phyloP scores from a whole-genome alignment of 1,140 invertebrate species.

The Drosophila lini region DNA sequence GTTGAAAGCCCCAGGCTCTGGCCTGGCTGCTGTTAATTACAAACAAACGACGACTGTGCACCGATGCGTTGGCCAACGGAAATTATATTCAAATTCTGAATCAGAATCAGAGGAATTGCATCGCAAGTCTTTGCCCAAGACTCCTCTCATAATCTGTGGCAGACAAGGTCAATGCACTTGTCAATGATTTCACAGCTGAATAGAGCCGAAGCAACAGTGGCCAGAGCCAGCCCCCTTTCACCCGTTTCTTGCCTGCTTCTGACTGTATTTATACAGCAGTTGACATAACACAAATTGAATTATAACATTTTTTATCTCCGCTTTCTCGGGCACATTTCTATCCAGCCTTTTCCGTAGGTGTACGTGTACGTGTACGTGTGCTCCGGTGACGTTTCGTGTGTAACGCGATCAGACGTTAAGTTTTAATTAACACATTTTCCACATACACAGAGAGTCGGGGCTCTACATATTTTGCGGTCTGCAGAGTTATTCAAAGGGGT shows the following conservation, averaged over 20 bases:
- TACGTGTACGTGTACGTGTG: conserved; percentile 10
- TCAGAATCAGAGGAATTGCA: background rate
- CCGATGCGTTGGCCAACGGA: conserved; percentile 19
- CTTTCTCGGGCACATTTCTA: conserved; percentile 22
- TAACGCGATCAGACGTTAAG: conserved; percentile 69
- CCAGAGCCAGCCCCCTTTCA: background rate
- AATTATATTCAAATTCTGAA: conserved; percentile 9
- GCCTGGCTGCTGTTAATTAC: conserved; percentile 27
- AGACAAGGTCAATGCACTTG: conserved; percentile 59
- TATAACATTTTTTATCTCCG: conserved; percentile 53
- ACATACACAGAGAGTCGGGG: background rate
- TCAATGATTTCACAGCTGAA: conserved; percentile 47
- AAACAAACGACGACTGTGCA: conserved; percentile 32
- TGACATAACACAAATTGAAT: conserved; percentile 72
- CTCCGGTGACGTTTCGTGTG: conserved; percentile 37
- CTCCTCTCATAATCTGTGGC: conserved; percentile 7
- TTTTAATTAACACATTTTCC: conserved; percentile 78
- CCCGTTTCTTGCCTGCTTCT: too few relatives aligned
- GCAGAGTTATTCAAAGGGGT: too few relatives aligned
- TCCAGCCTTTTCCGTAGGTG: conserved; percentile 14
- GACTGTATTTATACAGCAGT: conserved; percentile 44
- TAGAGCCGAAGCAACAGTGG: conserved; percentile 4
- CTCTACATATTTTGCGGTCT: too few relatives aligned
- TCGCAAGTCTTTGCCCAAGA: conserved; percentile 3
- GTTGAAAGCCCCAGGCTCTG: conserved; percentile 5